These are phyloP conservation scores for Ophion ventricosus DNA, from an alignment of 2,888 invertebrate species.

Conservation along the genomic window DNA sequence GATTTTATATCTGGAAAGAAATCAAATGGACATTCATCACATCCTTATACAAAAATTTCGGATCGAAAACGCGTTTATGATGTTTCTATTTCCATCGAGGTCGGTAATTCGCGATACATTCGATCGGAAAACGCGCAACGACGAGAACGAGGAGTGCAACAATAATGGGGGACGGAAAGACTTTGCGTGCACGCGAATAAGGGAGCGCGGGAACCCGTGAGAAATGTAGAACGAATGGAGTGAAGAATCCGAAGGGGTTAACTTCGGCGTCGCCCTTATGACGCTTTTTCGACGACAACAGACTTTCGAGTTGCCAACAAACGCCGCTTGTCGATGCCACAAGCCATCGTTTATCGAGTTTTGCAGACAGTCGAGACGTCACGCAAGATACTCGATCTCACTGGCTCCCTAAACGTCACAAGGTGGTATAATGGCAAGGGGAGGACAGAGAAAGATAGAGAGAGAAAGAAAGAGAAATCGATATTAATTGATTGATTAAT, in stretches of 20 bases:
- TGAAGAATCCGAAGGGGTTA: slow-evolving; percentile 32
- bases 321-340: slow-evolving; percentile 60
- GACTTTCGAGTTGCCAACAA: slow-evolving; percentile 50
- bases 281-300: slow-evolving; percentile 37
- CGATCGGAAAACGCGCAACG: neutral
- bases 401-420: slow-evolving; percentile 27
- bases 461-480: slow-evolving; percentile 4
- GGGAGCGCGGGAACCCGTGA: neutral
- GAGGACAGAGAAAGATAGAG: slow-evolving; percentile 20
- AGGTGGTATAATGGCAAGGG: neutral
- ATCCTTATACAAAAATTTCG: neutral
- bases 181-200: neutral
- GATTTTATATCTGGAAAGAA: neutral
- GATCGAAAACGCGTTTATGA: too few species aligned
- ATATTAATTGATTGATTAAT: neutral
- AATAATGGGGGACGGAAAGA: neutral
- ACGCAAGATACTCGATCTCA: slow-evolving; percentile 63
- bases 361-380: slow-evolving; percentile 67
- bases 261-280: slow-evolving; percentile 19
- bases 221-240: slow-evolving; percentile 26
- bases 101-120: neutral
- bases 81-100: neutral
- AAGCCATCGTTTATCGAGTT: slow-evolving; percentile 69
- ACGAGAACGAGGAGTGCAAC: neutral
- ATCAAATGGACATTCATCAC: neutral